Evolutionary conservation across 2,113 vertebrate species (phyloP), one percentile per base, ranked within the genome.

Genomic region (Hystrix brachyura): DNA sequence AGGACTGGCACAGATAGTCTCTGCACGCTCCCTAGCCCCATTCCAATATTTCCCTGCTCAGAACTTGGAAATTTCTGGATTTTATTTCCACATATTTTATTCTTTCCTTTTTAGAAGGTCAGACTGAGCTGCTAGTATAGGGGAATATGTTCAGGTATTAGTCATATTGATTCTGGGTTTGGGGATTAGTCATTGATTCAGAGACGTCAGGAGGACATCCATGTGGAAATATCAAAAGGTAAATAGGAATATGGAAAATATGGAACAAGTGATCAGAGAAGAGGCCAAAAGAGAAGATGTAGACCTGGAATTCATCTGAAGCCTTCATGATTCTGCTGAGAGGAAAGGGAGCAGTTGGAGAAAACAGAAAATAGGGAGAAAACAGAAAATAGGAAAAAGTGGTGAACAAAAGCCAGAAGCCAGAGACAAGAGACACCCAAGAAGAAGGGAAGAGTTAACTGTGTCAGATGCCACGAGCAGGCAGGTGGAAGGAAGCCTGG

Each of bases 21-120:
- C 51, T 17, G 19, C 48, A 48, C 9, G 7, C 0, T 51, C 43
- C 9, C 51, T 1, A 4, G 0, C 7, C 21, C 21, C 69, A 64
- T 25, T 74, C n/a, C n/a, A 74, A 3, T 15, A 71, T 34, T 78
- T 90, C 3, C 4, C 8, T 64, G 21, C 12, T 88, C 55, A 88
- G 71, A 96, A 78, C 55, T 80, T 74, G 23, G 57, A 89, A 74
- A 18, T 91, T 86, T 94, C 34, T 94, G n/a, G 57, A 74, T 67
- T 72, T 53, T 57, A 78, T 76, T 90, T 60, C n/a, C 29, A 59
- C 0, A 13, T 34, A 8, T 69, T 17, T 79, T 83, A 5, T 27
- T 94, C 48, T 51, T 95, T 85, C 17, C 79, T 46, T 69, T 25
- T 19, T 67, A 65, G 34, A 29, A 95, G 55, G 14, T 71, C 59